These are phyloP conservation scores for Schizothorax lantsangensis DNA, from an alignment of 2,797 vertebrate genomes.

Conservation along the genomic window DNA sequence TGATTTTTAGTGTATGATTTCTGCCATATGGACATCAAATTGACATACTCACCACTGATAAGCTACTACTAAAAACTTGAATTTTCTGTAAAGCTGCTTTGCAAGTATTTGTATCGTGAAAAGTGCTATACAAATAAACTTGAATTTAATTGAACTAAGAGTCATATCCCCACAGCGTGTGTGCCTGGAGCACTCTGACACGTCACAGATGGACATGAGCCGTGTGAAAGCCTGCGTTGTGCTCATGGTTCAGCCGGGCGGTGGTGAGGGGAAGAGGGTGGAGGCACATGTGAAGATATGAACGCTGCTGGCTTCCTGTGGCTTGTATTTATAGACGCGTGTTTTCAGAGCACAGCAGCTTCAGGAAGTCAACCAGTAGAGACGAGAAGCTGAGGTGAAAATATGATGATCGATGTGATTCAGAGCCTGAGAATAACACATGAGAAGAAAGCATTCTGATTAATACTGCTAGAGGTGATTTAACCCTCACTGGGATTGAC, in stretches of 20 bases:
- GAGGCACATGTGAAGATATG: constrained; percentile 33
- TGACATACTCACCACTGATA: no score
- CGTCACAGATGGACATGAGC: not conserved
- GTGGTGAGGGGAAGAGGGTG: constrained; percentile 1
- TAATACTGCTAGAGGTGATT: not conserved
- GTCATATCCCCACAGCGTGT: not conserved
- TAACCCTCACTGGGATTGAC: not conserved
- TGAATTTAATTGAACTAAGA: not conserved
- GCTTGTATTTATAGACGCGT: constrained; percentile 49
- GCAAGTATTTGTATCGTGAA: not conserved
- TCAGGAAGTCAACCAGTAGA: constrained; percentile 48
- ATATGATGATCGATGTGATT: constrained; percentile 36
- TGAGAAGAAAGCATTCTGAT: not conserved
- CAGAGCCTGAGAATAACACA: not conserved
- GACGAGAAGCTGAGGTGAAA: constrained; percentile 30
- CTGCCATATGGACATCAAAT: no score
- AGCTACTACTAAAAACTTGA: no score
- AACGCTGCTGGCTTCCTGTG: constrained; percentile 40
- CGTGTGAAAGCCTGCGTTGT: constrained; percentile 11
- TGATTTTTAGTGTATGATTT: no score
- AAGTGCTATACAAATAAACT: not conserved
- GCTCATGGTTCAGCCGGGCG: not conserved
- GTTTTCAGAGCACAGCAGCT: constrained; percentile 40
- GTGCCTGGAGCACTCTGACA: not conserved
- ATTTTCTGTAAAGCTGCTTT: no score